phyloP scores from a whole-genome alignment of 2,113 vertebrate species.

The Ciconia boyciana region DNA sequence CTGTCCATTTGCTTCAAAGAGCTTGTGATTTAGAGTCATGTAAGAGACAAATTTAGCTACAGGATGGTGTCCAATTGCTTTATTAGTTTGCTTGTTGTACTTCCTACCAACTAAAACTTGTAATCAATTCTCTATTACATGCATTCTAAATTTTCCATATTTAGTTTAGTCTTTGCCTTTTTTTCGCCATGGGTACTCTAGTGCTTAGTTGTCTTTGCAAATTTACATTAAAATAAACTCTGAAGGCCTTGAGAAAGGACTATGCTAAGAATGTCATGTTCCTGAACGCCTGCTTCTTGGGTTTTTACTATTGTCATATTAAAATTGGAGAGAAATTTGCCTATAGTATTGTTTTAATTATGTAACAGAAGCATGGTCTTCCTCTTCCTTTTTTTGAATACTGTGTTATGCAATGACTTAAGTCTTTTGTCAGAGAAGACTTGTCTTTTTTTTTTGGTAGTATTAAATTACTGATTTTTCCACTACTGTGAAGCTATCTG shows the following conservation, averaged over 20 bases:
- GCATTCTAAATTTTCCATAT: not conserved
- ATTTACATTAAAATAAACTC: constrained; percentile 34
- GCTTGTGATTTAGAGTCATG: not conserved
- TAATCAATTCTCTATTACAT: not conserved
- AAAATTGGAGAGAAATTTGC: not conserved
- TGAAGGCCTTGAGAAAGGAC: not conserved
- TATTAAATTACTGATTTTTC: not conserved
- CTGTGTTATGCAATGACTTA: not conserved
- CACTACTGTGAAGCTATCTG: not conserved
- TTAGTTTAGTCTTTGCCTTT: not conserved
- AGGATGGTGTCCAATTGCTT: not conserved
- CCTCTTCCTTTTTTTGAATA: not conserved
- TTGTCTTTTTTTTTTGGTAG: not conserved
- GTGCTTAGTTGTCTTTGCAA: not conserved
- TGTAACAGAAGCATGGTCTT: not conserved
- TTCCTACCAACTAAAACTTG: not conserved
- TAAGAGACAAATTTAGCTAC: not conserved
- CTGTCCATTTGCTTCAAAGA: not conserved
- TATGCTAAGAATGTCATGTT: not conserved
- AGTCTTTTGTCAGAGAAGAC: not conserved
- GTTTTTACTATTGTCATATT: not conserved
- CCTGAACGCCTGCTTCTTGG: not conserved
- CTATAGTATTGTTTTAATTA: not conserved
- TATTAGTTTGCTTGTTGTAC: not conserved
- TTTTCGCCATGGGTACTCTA: not conserved